Percentiles rank a stretch among this genome's conserved stretches.
These are phyloP conservation scores for Hestina assimilis DNA, from an alignment of 1,140 invertebrate species.

Conservation along the genomic window DNA sequence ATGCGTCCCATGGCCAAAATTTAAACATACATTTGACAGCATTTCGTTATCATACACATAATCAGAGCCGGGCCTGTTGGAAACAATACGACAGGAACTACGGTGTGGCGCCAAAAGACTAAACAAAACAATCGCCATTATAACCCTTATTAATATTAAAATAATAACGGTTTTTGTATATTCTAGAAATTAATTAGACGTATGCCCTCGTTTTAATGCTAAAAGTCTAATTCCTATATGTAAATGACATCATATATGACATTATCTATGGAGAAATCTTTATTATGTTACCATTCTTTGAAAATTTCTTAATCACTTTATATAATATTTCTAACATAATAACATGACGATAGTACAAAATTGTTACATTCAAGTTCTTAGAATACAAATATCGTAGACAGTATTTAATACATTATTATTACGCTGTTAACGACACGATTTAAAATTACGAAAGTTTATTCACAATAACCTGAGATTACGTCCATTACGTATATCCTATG, in stretches of 20 bases:
- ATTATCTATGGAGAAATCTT: too few species aligned
- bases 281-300: too few species aligned
- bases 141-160: slow-evolving; percentile 22
- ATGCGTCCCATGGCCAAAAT: slow-evolving; percentile 28
- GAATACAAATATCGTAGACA: too few species aligned
- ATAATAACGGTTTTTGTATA: slow-evolving; percentile 25
- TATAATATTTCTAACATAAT: too few species aligned
- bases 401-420: background rate
- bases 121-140: slow-evolving; percentile 16
- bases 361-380: too few species aligned
- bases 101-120: slow-evolving; percentile 40
- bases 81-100: slow-evolving; percentile 67
- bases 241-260: too few species aligned
- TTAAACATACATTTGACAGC: slow-evolving; percentile 24
- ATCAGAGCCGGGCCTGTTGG: slow-evolving; percentile 44
- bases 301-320: too few species aligned
- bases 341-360: too few species aligned
- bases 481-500: background rate
- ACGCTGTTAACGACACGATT: background rate
- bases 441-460: slow-evolving; percentile 17
- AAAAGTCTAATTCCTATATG: too few species aligned
- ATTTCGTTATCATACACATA: slow-evolving; percentile 43
- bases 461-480: slow-evolving; percentile 10
- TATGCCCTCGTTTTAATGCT: slow-evolving; percentile 3
- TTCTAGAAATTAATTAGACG: background rate